Conservation (phyloP, 2,113 vertebrate genomes). For the Gadus chalcogrammus region DNA sequence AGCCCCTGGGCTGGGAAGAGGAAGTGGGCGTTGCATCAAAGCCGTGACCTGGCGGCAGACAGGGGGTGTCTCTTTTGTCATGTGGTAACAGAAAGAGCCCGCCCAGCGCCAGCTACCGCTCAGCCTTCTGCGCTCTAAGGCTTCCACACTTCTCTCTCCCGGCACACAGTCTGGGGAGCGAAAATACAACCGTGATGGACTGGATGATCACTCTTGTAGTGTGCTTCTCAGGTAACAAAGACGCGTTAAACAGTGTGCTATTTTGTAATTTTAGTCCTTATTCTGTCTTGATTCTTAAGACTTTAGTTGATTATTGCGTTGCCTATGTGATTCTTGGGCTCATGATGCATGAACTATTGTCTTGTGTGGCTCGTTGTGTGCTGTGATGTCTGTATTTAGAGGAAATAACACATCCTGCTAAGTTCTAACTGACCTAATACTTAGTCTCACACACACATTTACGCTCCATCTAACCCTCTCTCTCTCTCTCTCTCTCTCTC, state of each 20-base stretch:
- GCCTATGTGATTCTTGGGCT: neutral
- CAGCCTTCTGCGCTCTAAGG: too few relatives aligned
- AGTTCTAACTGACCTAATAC: too few relatives aligned
- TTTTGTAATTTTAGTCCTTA: neutral
- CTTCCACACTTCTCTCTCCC: neutral
- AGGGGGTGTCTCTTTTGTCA: too few relatives aligned
- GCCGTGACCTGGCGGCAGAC: too few relatives aligned
- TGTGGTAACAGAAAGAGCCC: too few relatives aligned
- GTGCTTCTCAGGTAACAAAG: conserved; percentile 51
- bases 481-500: neutral
- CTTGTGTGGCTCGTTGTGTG: neutral
- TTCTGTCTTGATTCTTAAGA: neutral
- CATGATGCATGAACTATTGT: too few relatives aligned
- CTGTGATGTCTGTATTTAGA: too few relatives aligned
- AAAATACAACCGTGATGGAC: conserved; percentile 42
- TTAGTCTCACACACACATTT: neutral
- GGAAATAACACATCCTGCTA: too few relatives aligned
- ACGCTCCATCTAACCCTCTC: neutral
- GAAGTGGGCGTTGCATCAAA: too few relatives aligned
- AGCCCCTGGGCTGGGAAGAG: too few relatives aligned
- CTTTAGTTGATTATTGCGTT: neutral
- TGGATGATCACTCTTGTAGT: conserved; percentile 19
- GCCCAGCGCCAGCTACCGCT: too few relatives aligned
- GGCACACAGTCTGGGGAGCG: neutral
- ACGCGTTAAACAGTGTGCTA: neutral